A percentile compares a stretch with the other conserved stretches of the same genome.
These are phyloP conservation scores for Ennomos quercinarius DNA, from an alignment of 2,888 invertebrate genomes.

Conservation along the genomic window DNA sequence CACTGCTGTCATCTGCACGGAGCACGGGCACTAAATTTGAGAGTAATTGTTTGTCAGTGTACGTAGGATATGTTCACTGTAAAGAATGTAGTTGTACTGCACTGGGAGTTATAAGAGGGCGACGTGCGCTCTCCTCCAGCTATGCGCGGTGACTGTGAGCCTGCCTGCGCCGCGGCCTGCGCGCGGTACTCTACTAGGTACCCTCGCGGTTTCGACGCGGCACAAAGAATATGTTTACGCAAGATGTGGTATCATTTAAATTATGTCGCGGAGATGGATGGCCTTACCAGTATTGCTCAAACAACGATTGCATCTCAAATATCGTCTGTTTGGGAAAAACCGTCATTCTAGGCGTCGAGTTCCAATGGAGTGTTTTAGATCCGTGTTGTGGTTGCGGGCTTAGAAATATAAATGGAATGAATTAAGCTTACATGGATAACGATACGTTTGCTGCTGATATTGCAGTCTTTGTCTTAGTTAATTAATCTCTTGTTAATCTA, in stretches of 20 bases:
- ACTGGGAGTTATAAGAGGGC: slow-evolving; percentile 14
- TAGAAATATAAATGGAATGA: slow-evolving; percentile 17
- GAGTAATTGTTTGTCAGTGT: slow-evolving; percentile 34
- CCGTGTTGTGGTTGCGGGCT: slow-evolving; percentile 21
- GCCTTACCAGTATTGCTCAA: not conserved
- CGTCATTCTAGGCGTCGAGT: not conserved
- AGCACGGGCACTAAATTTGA: slow-evolving; percentile 14
- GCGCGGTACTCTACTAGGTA: slow-evolving; percentile 2
- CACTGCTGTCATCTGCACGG: slow-evolving; percentile 2
- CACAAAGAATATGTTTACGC: slow-evolving; percentile 17
- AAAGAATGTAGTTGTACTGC: slow-evolving; percentile 31
- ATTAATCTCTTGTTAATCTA: no score
- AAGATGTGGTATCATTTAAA: slow-evolving; percentile 14
- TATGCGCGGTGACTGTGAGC: slow-evolving; percentile 60
- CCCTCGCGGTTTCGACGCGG: slow-evolving; percentile 21
- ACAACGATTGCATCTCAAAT: not conserved
- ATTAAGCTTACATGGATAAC: not conserved
- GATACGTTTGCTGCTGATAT: no score
- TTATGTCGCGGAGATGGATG: not conserved
- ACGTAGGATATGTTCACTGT: slow-evolving; percentile 37
- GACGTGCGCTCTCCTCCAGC: slow-evolving; percentile 53
- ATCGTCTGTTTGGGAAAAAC: not conserved
- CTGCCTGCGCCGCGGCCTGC: slow-evolving; percentile 48
- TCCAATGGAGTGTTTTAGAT: slow-evolving; percentile 6
- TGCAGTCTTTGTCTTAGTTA: no score